These are phyloP conservation scores for Aquatica leii DNA, from an alignment of 2,888 invertebrate genomes.

Conservation along the genomic window DNA sequence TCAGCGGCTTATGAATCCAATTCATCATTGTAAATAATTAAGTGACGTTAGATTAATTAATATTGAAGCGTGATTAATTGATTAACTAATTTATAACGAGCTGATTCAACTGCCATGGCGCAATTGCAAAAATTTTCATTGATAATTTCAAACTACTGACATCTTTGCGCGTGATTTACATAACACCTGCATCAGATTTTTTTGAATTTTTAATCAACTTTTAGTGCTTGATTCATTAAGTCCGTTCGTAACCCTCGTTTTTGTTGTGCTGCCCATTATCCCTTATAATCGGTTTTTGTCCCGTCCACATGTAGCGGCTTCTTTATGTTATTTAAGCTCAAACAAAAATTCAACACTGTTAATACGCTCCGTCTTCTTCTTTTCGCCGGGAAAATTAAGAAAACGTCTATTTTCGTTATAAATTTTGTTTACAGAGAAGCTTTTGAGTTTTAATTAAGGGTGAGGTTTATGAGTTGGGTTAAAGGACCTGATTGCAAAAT, in stretches of 20 bases:
- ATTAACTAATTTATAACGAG: too few relatives aligned
- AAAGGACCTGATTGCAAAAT: constrained; percentile 51
- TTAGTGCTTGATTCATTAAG: constrained; percentile 33
- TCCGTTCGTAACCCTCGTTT: constrained; percentile 35
- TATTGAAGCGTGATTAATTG: constrained; percentile 37
- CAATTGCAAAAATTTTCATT: too few relatives aligned
- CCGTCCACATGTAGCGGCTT: constrained; percentile 25
- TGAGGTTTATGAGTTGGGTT: constrained; percentile 33
- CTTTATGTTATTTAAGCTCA: background rate
- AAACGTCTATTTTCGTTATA: constrained; percentile 18
- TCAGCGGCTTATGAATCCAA: constrained; percentile 14
- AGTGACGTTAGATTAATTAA: constrained; percentile 35
- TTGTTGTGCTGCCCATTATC: constrained; percentile 32
- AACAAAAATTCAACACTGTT: constrained; percentile 20
- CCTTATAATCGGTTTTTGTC: constrained; percentile 33
- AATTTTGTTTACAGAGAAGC: constrained; percentile 32
- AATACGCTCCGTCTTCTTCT: constrained; percentile 15
- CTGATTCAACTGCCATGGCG: constrained; percentile 31
- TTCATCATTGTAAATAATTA: constrained; percentile 37
- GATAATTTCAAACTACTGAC: too few relatives aligned
- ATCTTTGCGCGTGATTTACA: too few relatives aligned
- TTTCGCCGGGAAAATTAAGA: constrained; percentile 30
- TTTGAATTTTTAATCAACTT: constrained; percentile 9
- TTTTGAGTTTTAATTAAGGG: constrained; percentile 42
- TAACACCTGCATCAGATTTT: constrained; percentile 7